phyloP scores from a whole-genome alignment of 2,797 vertebrate species.

The Vultur gryphus region DNA sequence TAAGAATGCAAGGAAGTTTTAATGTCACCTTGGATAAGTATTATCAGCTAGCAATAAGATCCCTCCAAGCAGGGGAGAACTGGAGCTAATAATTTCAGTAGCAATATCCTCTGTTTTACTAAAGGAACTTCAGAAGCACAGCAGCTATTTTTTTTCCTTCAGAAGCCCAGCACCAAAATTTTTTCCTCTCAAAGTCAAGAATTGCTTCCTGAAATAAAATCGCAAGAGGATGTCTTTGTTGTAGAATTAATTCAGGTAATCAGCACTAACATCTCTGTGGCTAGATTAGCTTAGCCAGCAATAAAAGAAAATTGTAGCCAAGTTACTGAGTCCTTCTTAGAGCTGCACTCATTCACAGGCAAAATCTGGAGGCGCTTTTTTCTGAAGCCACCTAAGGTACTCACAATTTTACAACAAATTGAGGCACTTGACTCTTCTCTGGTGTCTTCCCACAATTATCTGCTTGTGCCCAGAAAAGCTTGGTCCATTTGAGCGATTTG shows the following conservation, averaged over 20 bases:
- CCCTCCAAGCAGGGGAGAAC: background rate
- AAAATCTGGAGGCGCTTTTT: background rate
- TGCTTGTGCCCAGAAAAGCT: background rate
- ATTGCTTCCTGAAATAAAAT: background rate
- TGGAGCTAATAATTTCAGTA: background rate
- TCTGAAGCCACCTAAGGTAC: background rate
- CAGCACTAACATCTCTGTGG: background rate
- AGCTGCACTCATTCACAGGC: background rate
- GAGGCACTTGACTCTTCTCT: background rate
- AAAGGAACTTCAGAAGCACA: background rate
- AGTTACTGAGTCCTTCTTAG: background rate
- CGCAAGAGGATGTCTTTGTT: background rate
- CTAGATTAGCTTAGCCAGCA: background rate
- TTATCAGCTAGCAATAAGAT: background rate
- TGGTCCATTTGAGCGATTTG: background rate
- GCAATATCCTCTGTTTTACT: background rate
- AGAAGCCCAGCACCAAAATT: background rate
- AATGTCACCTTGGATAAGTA: background rate
- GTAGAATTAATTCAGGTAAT: background rate
- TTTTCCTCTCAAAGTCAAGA: background rate
- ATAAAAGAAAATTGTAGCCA: background rate
- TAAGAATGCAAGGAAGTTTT: background rate
- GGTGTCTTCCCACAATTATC: background rate
- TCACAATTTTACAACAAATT: background rate
- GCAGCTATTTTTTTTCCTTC: background rate